These are phyloP conservation scores for Galeopterus variegatus DNA, from an alignment of 2,113 vertebrate genomes.

Conservation along the genomic window DNA sequence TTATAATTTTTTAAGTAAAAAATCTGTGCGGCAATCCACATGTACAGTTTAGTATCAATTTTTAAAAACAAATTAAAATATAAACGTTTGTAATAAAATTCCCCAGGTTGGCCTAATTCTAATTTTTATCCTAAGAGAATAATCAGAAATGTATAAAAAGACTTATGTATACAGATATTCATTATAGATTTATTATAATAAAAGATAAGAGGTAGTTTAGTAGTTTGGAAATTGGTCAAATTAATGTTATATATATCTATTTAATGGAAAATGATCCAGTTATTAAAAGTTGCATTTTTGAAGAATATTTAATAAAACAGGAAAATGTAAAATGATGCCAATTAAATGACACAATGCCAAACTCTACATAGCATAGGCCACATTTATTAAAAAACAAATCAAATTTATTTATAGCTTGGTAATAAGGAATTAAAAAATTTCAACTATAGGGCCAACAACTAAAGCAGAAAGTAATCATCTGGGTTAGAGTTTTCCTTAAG, in stretches of 20 bases:
- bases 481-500: slow-evolving; percentile 6
- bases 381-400: neutral
- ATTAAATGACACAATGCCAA: neutral
- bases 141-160: slow-evolving; percentile 32
- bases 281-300: neutral
- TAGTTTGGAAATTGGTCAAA: slow-evolving; percentile 28
- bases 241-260: neutral
- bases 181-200: slow-evolving; percentile 31
- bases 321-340: neutral
- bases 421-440: slow-evolving; percentile 64
- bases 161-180: neutral
- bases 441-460: neutral
- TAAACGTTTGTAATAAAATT: slow-evolving; percentile 59
- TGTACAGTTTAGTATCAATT: neutral
- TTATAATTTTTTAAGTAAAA: slow-evolving; percentile 51
- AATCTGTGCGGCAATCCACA: neutral
- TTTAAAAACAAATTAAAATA: slow-evolving; percentile 55
- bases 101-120: neutral
- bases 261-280: neutral
- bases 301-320: slow-evolving; percentile 27
- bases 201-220: slow-evolving; percentile 30
- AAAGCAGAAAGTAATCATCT: neutral
- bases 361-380: neutral
- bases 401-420: neutral
- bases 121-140: slow-evolving; percentile 37